Evolutionary conservation across 2,113 vertebrate genomes (phyloP), one percentile per base, ranked within the genome.

Genomic region (Microcebus ravelobensis): DNA sequence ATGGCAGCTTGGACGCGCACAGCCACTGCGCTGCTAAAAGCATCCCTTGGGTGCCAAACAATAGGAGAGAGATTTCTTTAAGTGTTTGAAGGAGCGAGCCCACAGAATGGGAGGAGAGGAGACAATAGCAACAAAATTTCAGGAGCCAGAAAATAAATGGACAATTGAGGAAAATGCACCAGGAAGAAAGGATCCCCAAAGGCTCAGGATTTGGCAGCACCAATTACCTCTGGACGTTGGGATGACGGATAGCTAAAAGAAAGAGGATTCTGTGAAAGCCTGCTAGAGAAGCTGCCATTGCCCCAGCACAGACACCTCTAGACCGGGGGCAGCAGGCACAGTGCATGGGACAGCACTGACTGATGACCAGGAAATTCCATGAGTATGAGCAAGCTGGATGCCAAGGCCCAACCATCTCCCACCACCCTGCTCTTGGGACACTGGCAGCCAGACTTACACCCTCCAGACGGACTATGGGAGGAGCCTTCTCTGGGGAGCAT

Each of bases 1-100:
- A 73, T 5, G 80, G 39, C 23, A 4, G 34, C 2, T 13, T 6
- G 55, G 27, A 36, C 63, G 45, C 8, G 1, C 59, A 55, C 39
- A 45, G 1, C 55, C 12, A 3, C 9, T 0, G 14, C 9, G 9
- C 48, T 10, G 42, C 42, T 20, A 8, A 20, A 17, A 10, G 50
- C 57, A 9, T 36, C 50, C 8, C 67, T 3, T 4, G 14, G 42
- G 14, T 39, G 74, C 42, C 31, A 74, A 45, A 61, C 34, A 57
- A 27, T 2, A 70, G 63, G 23, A 42, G 73, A 59, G 31, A 34
- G 45, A 12, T 27, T 79, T 52, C 45, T 89, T 73, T 59, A 39
- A 57, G 23, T 9, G n/a, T 70, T 42, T 76, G 29, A 87, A 61
- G 63, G 23, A 36, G 6, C 12, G 48, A 52, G 36, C 25, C 67